Percentiles rank a stretch among this genome's conserved stretches.
phyloP scores from a whole-genome alignment of 1,140 invertebrate genomes.

The Anoplophora glabripennis region DNA sequence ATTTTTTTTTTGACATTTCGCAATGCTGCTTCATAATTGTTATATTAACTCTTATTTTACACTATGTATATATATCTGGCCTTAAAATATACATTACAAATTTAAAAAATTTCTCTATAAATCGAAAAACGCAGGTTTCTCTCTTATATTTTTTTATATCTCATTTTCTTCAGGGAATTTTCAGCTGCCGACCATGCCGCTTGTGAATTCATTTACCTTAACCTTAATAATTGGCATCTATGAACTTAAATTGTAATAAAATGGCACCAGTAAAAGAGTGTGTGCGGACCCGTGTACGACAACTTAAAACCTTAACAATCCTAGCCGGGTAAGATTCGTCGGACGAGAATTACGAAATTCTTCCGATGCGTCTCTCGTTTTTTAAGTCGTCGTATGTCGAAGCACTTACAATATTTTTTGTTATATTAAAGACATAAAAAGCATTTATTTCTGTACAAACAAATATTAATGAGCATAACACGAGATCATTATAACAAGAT shows the following conservation, averaged over 20 bases:
- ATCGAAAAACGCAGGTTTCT: constrained; percentile 24
- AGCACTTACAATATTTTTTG: constrained; percentile 13
- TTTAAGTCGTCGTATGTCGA: not conserved
- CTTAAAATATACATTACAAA: constrained; percentile 30
- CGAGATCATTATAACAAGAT: constrained; percentile 42
- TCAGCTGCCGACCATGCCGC: constrained; percentile 30
- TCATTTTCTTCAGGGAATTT: constrained; percentile 15
- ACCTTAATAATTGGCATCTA: constrained; percentile 19
- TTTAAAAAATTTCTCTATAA: constrained; percentile 31
- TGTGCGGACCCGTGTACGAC: no score
- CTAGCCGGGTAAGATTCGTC: no score
- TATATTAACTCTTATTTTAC: constrained; percentile 43
- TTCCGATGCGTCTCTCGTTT: no score
- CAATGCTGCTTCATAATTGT: constrained; percentile 35
- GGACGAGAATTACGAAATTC: no score
- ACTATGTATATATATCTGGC: constrained; percentile 40
- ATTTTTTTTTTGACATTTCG: constrained; percentile 27
- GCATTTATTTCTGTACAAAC: constrained; percentile 42
- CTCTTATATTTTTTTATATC: not conserved
- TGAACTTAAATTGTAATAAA: constrained; percentile 19
- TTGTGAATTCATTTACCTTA: not conserved
- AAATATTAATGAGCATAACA: constrained; percentile 44
- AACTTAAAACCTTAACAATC: no score
- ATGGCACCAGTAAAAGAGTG: constrained; percentile 29
- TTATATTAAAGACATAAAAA: constrained; percentile 21